A percentile compares a stretch with the other conserved stretches of the same genome.
These are phyloP conservation scores for Anas platyrhynchos DNA, from an alignment of 2,113 vertebrate species.

Conservation along the genomic window DNA sequence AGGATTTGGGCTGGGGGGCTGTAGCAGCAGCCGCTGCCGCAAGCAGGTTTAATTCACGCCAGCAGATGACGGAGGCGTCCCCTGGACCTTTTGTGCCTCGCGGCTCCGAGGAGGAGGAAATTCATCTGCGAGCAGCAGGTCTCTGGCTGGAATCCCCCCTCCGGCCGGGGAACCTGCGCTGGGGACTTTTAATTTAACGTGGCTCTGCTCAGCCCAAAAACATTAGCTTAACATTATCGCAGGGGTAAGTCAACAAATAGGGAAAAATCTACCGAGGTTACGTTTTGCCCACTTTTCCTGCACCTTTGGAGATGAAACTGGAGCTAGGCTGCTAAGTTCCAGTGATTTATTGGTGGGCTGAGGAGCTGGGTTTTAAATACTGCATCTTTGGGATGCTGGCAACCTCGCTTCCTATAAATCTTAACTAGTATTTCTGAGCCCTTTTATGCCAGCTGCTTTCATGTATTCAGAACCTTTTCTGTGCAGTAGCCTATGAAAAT, in stretches of 20 bases:
- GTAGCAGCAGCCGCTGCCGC: not conserved
- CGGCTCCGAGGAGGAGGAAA: not conserved
- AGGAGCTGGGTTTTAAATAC: constrained; percentile 40
- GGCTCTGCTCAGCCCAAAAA: not conserved
- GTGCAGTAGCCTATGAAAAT: constrained; percentile 78
- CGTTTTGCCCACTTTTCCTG: not conserved
- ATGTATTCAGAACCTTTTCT: constrained; percentile 72
- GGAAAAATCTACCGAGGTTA: constrained; percentile 19
- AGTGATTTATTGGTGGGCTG: constrained; percentile 53
- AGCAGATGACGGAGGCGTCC: not conserved
- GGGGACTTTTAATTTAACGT: not conserved
- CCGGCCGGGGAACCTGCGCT: not conserved
- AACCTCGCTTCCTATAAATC: constrained; percentile 50
- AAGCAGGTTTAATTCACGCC: not conserved
- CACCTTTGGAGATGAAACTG: constrained; percentile 51
- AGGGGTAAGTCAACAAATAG: not conserved
- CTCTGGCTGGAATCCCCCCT: not conserved
- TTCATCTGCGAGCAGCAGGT: not conserved
- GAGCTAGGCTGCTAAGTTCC: not conserved
- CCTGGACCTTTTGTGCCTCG: not conserved
- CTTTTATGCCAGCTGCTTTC: constrained; percentile 72
- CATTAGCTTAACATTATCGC: not conserved
- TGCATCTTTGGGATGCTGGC: constrained; percentile 60
- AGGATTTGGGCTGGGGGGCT: not conserved
- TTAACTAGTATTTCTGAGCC: constrained; percentile 60